phyloP scores from a whole-genome alignment of 2,113 vertebrate species.

The Siniperca knerii region DNA sequence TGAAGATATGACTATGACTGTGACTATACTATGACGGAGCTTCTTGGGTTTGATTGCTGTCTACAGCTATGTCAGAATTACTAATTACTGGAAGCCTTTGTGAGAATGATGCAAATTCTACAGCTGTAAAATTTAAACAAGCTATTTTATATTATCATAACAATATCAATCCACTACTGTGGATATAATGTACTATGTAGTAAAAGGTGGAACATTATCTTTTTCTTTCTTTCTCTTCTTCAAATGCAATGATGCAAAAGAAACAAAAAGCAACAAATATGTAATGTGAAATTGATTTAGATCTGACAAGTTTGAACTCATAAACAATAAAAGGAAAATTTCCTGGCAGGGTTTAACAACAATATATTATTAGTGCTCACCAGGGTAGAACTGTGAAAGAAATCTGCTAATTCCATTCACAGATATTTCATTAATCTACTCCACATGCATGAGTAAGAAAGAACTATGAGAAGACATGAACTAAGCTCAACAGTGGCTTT shows the following conservation, averaged over 20 bases:
- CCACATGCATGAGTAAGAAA: not conserved
- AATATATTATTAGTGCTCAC: conserved; percentile 5
- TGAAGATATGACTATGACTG: not conserved
- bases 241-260: not conserved
- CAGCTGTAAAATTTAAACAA: not conserved
- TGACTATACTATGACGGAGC: no score
- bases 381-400: conserved; percentile 22
- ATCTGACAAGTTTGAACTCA: conserved; percentile 22
- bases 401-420: conserved; percentile 17
- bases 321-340: not conserved
- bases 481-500: conserved; percentile 27
- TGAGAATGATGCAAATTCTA: conserved; percentile 5
- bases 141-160: not conserved
- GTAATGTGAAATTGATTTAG: not conserved
- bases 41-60: conserved; percentile 23
- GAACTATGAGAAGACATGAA: conserved; percentile 7
- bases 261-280: not conserved
- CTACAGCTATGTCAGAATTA: not conserved
- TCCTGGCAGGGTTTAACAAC: not conserved
- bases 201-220: not conserved
- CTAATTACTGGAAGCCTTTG: conserved; percentile 9
- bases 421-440: conserved; percentile 27
- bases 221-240: not conserved
- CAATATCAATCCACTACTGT: not conserved
- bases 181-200: not conserved